A percentile compares a stretch with the other conserved stretches of the same genome.
phyloP scores from a whole-genome alignment of 2,888 invertebrate species.

The Hydropsyche betteni region DNA sequence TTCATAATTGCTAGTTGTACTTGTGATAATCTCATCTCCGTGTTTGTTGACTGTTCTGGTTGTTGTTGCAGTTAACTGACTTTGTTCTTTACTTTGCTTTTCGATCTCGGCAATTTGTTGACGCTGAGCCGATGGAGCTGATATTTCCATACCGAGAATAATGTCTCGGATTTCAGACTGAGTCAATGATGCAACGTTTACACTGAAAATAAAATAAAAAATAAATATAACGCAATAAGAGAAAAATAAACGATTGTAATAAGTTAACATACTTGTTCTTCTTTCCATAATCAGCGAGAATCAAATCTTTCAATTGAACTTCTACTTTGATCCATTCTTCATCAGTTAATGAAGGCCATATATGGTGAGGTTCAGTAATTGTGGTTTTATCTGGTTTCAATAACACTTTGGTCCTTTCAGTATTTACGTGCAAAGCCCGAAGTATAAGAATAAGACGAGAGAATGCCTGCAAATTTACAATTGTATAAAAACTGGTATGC shows the following conservation, averaged over 20 bases:
- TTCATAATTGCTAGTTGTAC: conserved; percentile 99
- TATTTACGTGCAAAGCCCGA: conserved; percentile 97
- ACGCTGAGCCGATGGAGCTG: conserved; percentile 97
- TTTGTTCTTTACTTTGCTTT: conserved; percentile 99
- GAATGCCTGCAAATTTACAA: conserved; percentile 74
- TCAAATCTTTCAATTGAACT: conserved; percentile 97
- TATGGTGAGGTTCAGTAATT: conserved; percentile 98
- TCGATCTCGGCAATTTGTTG: conserved; percentile 99
- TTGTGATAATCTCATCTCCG: conserved; percentile 98
- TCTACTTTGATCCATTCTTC: conserved; percentile 99
- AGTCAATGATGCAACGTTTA: conserved; percentile 97
- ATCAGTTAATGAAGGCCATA: conserved; percentile 97
- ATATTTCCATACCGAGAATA: conserved; percentile 99
- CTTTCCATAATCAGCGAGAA: conserved; percentile 98
- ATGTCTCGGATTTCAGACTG: conserved; percentile 99
- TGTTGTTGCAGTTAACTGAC: conserved; percentile 97
- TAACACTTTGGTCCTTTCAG: conserved; percentile 97
- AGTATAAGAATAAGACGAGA: conserved; percentile 96
- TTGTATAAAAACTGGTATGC: no score
- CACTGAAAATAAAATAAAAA: conserved; percentile 63
- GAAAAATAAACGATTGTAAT: not conserved
- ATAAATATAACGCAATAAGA: no score
- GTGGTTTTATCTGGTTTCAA: conserved; percentile 99
- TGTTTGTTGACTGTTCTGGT: conserved; percentile 99
- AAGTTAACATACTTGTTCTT: conserved; percentile 85